A percentile compares a stretch with the other conserved stretches of the same genome.
Evolutionary conservation across 2,797 vertebrate genomes (phyloP).

Genomic region (Gorsachius magnificus): DNA sequence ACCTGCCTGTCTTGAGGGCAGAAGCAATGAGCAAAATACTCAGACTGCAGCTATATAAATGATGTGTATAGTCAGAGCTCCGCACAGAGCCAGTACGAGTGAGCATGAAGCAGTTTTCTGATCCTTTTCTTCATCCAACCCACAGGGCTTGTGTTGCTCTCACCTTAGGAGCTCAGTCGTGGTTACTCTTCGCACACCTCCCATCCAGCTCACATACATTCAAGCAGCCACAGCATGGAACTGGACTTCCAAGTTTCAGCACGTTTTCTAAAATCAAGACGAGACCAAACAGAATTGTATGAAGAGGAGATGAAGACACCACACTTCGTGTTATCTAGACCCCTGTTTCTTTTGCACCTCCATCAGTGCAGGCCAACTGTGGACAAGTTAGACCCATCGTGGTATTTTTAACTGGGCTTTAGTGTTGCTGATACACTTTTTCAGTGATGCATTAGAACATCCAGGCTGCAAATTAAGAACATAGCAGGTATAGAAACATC

Average conservation of each 20-base stretch:
- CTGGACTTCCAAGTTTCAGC: not conserved
- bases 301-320: not conserved
- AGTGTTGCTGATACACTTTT: not conserved
- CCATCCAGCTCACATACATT: not conserved
- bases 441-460: not conserved
- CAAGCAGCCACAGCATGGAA: not conserved
- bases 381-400: not conserved
- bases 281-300: not conserved
- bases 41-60: not conserved
- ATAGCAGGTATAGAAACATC: not conserved
- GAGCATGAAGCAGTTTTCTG: not conserved
- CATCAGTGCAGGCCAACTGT: not conserved
- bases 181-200: not conserved
- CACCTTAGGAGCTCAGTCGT: not conserved
- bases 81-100: not conserved
- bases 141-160: not conserved
- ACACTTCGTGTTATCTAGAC: not conserved
- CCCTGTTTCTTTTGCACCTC: not conserved
- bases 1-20: not conserved
- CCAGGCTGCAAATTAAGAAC: not conserved
- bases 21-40: not conserved
- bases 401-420: not conserved
- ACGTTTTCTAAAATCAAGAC: not conserved
- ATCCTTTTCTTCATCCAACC: not conserved
- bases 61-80: not conserved